Evolutionary conservation across 2,888 invertebrate genomes (phyloP), one percentile per base, ranked within the genome.

Genomic region (Ischnus inquisitorius): DNA sequence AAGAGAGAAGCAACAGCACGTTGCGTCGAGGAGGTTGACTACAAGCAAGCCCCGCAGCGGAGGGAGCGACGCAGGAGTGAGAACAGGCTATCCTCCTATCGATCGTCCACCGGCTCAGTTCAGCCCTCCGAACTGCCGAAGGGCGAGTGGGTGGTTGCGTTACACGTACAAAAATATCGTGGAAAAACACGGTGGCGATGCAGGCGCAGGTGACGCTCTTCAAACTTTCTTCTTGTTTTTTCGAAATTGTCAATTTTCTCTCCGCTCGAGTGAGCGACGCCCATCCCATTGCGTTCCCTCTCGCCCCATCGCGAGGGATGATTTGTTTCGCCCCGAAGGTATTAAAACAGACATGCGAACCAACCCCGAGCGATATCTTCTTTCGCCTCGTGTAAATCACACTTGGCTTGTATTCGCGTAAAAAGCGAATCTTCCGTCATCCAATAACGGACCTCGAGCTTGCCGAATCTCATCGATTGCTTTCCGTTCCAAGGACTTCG

Each of bases 221-320:
- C 43, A 75, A 87, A 86, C 74, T 86, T 87, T 34, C 87, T 82
- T 64, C n/a, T n/a, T n/a, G n/a, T 82, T 71, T 75, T 75, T 85
- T 84, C 71, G 60, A 87, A 86, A 88, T 88, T 87, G 87, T 87
- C 88, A 88, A 87, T 89, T 87, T 87, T 83, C 85, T 78, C 65
- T 41, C 8, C 69, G 62, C 10, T 65, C 54, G 54, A 79, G 46
- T 46, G 19, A 75, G 43, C 43, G 57, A 57, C 48, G 68, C 74
- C 68, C 62, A 25, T 41, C 28, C 39, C 25, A 14, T 25, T 54
- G 43, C 46, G 48, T 19, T 10, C 25, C n/a, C 54, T 64, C 51
- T 34, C 60, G 5, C 46, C 60, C 22, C 60, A 8, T 16, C n/a
- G 3, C 5, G 25, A 3, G 10, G 19, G 22, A 19, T 12, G 19